Evolutionary conservation across 2,113 vertebrate species (phyloP).

Genomic region (Osmerus eperlanus): DNA sequence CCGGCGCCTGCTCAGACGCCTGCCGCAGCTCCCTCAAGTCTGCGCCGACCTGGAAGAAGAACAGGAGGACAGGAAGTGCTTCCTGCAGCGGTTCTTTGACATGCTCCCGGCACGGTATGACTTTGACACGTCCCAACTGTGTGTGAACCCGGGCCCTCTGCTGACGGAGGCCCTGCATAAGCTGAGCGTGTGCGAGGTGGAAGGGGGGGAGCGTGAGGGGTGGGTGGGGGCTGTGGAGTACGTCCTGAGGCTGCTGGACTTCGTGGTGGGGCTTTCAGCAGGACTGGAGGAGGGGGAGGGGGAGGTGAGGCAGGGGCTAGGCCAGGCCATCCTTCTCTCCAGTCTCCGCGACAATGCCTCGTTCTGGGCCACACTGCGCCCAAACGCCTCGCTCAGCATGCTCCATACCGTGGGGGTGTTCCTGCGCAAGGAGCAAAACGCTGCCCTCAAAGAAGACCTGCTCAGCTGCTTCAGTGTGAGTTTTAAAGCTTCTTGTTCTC

Average conservation of each 20-base stretch:
- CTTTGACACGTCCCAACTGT: constrained; percentile 78
- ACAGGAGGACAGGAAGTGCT: constrained; percentile 66
- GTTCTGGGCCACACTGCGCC: constrained; percentile 76
- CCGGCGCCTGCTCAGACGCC: constrained; percentile 50
- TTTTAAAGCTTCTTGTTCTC: neutral
- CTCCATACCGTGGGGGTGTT: constrained; percentile 79
- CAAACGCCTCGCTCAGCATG: constrained; percentile 74
- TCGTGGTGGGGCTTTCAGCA: constrained; percentile 75
- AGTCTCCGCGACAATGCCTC: constrained; percentile 84
- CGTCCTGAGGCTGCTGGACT: constrained; percentile 78
- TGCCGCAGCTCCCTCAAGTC: constrained; percentile 63
- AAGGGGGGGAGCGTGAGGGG: constrained; percentile 66
- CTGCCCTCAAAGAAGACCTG: constrained; percentile 75
- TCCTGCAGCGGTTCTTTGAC: constrained; percentile 79
- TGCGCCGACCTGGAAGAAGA: constrained; percentile 62
- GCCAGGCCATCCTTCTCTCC: constrained; percentile 85
- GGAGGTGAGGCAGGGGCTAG: constrained; percentile 76
- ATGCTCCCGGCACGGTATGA: constrained; percentile 74
- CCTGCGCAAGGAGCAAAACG: constrained; percentile 71
- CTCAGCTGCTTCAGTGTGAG: constrained; percentile 88
- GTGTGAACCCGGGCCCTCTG: constrained; percentile 71
- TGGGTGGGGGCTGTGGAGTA: constrained; percentile 75
- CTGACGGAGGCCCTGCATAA: constrained; percentile 73
- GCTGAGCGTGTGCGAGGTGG: constrained; percentile 73
- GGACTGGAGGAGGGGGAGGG: constrained; percentile 72